A percentile compares a stretch with the other conserved stretches of the same genome.
phyloP scores from a whole-genome alignment of 1,140 invertebrate species.

The Temnothorax curvispinosus region DNA sequence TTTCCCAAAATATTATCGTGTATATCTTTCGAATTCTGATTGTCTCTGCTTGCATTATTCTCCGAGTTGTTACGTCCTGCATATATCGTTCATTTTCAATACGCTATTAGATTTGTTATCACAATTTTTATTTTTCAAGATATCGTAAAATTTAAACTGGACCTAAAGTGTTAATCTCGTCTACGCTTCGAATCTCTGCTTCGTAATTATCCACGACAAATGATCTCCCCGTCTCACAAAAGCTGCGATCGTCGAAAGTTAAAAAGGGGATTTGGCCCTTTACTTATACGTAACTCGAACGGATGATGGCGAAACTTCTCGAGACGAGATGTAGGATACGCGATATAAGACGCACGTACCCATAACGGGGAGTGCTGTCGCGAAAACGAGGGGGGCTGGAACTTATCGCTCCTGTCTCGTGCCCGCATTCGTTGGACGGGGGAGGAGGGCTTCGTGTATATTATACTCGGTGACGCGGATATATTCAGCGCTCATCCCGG shows the following conservation, averaged over 20 bases:
- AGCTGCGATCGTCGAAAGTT: constrained; percentile 8
- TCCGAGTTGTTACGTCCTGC: background rate
- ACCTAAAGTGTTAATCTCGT: background rate
- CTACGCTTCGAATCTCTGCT: background rate
- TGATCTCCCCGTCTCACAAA: background rate
- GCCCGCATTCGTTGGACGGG: background rate
- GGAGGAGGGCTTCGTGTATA: constrained; percentile 38
- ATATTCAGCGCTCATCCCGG: constrained; percentile 65
- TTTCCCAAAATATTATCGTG: background rate
- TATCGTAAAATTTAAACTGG: background rate
- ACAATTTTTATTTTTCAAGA: background rate
- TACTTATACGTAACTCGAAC: constrained; percentile 63
- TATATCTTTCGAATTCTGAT: background rate
- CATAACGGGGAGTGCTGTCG: constrained; percentile 48
- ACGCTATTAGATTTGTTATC: background rate
- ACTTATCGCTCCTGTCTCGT: constrained; percentile 69
- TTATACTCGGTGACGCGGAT: constrained; percentile 60
- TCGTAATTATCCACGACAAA: background rate
- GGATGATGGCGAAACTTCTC: constrained; percentile 55
- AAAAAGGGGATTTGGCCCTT: constrained; percentile 42
- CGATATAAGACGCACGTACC: constrained; percentile 53
- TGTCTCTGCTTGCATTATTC: background rate
- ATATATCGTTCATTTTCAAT: background rate
- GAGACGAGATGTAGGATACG: constrained; percentile 24
- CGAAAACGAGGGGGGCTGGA: constrained; percentile 11